A percentile compares a stretch with the other conserved stretches of the same genome.
phyloP scores from a whole-genome alignment of 2,797 vertebrate species.

The Acipenser ruthenus region DNA sequence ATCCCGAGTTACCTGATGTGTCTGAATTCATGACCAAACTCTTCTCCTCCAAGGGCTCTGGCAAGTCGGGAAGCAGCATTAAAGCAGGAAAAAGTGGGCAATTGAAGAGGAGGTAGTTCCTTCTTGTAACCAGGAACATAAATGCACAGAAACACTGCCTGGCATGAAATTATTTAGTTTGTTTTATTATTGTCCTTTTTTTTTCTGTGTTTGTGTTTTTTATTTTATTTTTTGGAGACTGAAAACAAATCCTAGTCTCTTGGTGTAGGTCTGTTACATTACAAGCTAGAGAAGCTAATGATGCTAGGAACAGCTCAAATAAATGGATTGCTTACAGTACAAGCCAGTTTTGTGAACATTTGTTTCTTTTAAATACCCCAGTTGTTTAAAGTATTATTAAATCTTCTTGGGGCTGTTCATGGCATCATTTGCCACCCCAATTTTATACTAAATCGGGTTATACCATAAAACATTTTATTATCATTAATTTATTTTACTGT shows the following conservation, averaged over 20 bases:
- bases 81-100: conserved; percentile 81
- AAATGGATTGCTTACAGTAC: too few species aligned
- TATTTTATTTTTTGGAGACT: conserved; percentile 10
- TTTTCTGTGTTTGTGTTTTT: conserved; percentile 23
- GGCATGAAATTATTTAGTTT: neutral
- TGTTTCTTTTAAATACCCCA: too few species aligned
- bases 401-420: too few species aligned
- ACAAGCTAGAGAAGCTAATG: too few species aligned
- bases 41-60: conserved; percentile 91
- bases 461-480: neutral
- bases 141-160: conserved; percentile 4
- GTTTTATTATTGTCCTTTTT: conserved; percentile 3
- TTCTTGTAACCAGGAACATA: neutral
- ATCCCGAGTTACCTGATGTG: conserved; percentile 94
- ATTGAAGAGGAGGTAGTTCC: conserved; percentile 88
- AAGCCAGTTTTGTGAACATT: too few species aligned
- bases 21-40: conserved; percentile 98
- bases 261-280: neutral
- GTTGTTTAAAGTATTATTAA: too few species aligned
- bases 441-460: too few species aligned
- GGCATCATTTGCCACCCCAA: too few species aligned
- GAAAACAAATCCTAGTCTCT: conserved; percentile 9
- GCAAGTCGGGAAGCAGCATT: conserved; percentile 78
- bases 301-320: too few species aligned
- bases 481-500: conserved; percentile 11